A percentile compares a stretch with the other conserved stretches of the same genome.
Conservation (phyloP, 2,113 vertebrate species). For the Psephotus haematonotus region DNA sequence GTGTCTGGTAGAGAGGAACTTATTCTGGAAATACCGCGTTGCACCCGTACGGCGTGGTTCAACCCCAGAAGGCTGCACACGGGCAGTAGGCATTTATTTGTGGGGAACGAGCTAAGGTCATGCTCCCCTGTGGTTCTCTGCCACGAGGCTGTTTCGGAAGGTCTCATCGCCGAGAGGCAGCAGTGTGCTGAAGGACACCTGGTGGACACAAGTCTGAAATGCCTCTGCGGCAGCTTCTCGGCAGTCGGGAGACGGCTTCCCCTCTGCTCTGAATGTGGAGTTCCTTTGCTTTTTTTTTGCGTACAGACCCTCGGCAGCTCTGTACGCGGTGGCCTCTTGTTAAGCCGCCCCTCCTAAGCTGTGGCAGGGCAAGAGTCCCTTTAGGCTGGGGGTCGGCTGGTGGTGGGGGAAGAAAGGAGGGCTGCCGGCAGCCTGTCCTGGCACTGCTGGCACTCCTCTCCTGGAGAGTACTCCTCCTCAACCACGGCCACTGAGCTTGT, state of each 20-base stretch:
- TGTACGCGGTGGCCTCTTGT: not conserved
- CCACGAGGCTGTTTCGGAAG: not conserved
- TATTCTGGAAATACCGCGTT: not conserved
- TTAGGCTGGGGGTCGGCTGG: not conserved
- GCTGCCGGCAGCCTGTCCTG: not conserved
- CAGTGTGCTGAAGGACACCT: constrained; percentile 63
- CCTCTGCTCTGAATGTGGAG: not conserved
- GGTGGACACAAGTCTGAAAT: constrained; percentile 57
- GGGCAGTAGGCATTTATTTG: not conserved
- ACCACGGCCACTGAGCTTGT: constrained; percentile 1
- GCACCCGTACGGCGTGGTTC: not conserved
- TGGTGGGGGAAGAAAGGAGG: not conserved
- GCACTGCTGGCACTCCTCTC: not conserved
- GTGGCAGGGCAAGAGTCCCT: not conserved
- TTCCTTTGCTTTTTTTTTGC: not conserved
- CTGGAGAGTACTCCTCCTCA: not conserved
- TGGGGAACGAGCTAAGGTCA: not conserved
- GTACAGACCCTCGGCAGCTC: not conserved
- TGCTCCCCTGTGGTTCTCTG: not conserved
- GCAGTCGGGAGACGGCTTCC: not conserved
- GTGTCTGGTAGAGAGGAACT: not conserved
- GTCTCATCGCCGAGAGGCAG: not conserved
- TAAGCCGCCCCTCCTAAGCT: not conserved
- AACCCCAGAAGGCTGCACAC: not conserved
- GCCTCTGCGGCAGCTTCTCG: not conserved